phyloP scores from a whole-genome alignment of 2,888 invertebrate species.

The Melieria omissa region DNA sequence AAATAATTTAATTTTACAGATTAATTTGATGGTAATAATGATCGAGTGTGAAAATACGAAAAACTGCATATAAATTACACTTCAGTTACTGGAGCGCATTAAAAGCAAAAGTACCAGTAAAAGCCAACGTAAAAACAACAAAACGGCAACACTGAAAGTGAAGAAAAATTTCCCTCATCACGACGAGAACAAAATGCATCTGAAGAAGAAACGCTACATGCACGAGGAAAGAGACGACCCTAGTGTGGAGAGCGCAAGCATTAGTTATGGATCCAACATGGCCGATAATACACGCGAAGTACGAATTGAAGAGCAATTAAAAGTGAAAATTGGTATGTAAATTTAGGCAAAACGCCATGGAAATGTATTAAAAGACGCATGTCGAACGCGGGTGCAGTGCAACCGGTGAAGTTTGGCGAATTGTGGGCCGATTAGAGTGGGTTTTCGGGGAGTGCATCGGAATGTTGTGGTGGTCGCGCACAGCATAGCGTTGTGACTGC shows the following conservation, averaged over 20 bases:
- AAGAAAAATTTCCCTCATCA: constrained; percentile 39
- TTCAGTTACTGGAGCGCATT: no score
- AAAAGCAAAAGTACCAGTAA: not conserved
- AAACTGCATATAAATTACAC: no score
- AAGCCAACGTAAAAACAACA: constrained; percentile 9
- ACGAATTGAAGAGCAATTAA: constrained; percentile 91
- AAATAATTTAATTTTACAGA: no score
- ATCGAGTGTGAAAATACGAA: no score
- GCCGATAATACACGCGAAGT: constrained; percentile 91
- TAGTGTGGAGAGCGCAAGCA: constrained; percentile 54
- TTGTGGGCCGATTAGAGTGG: constrained; percentile 8
- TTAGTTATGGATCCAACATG: constrained; percentile 88
- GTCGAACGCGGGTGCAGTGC: constrained; percentile 26
- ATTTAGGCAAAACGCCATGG: constrained; percentile 50
- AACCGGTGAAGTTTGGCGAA: constrained; percentile 2
- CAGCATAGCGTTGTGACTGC: constrained; percentile 5
- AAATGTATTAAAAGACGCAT: constrained; percentile 37
- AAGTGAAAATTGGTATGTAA: constrained; percentile 92
- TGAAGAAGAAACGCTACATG: constrained; percentile 62
- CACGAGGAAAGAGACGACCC: constrained; percentile 54
- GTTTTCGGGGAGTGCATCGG: constrained; percentile 52
- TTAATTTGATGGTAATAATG: no score
- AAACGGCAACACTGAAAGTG: constrained; percentile 49
- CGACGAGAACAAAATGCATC: constrained; percentile 51
- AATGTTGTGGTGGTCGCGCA: constrained; percentile 52